Evolutionary conservation across 1,140 invertebrate genomes (phyloP).

Genomic region (Cherax quadricarinatus): DNA sequence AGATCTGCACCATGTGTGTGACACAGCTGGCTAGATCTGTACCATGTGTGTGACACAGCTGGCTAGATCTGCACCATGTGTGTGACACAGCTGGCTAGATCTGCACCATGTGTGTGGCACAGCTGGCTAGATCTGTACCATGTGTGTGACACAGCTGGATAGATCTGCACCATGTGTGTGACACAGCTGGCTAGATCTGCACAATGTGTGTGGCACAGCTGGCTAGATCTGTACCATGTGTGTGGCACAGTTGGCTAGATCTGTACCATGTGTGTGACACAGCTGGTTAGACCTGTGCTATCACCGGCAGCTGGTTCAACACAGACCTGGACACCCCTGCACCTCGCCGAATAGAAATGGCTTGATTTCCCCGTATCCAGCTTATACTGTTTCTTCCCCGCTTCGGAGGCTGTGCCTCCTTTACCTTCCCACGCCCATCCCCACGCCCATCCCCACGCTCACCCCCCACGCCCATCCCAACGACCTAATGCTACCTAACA

Average conservation of each 20-base stretch:
- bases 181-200: slow-evolving; percentile 8
- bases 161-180: background rate
- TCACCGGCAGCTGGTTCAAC: slow-evolving; percentile 35
- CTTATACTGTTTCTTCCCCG: slow-evolving; percentile 22
- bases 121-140: too few species aligned
- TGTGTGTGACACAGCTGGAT: too few species aligned
- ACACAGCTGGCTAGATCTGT: too few species aligned
- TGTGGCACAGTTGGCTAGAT: too few species aligned
- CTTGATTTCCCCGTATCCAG: slow-evolving; percentile 34
- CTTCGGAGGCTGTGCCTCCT: background rate
- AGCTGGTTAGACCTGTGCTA: slow-evolving; percentile 22
- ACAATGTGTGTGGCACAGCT: too few species aligned
- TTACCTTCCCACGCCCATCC: background rate
- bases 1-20: too few species aligned
- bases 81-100: too few species aligned
- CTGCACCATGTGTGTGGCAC: too few species aligned
- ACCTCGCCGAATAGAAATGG: slow-evolving; percentile 51
- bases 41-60: too few species aligned
- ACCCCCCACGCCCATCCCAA: background rate
- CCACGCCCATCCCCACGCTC: background rate
- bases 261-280: background rate
- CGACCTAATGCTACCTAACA: too few species aligned
- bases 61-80: too few species aligned
- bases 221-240: too few species aligned
- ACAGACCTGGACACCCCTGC: slow-evolving; percentile 24